Evolutionary conservation across 2,113 vertebrate genomes (phyloP).

Genomic region (Panurus biarmicus): DNA sequence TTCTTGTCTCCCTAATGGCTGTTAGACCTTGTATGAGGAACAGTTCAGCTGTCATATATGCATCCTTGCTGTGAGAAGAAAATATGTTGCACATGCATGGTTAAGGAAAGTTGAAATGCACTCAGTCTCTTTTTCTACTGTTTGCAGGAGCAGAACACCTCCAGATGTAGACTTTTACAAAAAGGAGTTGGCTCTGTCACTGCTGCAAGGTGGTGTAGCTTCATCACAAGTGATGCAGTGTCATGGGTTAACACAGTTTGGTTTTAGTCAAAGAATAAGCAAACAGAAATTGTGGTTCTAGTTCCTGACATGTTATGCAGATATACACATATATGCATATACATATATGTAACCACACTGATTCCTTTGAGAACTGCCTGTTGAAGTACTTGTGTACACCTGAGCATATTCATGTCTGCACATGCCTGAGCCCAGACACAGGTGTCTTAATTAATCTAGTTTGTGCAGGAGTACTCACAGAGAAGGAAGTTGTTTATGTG

Average conservation of each 20-base stretch:
- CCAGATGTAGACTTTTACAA: not conserved
- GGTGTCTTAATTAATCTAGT: not conserved
- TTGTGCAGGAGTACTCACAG: not conserved
- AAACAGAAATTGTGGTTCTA: too few relatives aligned
- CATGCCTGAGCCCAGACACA: not conserved
- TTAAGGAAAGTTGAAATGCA: not conserved
- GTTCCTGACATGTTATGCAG: too few relatives aligned
- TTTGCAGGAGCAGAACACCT: not conserved
- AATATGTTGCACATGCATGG: not conserved
- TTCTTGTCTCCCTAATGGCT: not conserved
- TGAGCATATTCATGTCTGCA: fast-evolving
- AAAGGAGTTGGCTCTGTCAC: not conserved
- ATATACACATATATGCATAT: not conserved
- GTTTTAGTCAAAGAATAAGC: too few relatives aligned
- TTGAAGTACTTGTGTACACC: not conserved
- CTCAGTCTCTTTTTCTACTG: not conserved
- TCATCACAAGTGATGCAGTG: not conserved
- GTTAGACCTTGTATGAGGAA: not conserved
- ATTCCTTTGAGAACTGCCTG: not conserved
- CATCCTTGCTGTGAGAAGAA: not conserved
- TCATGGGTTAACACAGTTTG: too few relatives aligned
- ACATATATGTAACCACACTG: too few relatives aligned
- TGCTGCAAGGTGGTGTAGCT: not conserved
- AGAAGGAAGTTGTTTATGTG: not conserved
- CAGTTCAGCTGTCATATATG: not conserved